Evolutionary conservation across 1,140 invertebrate species (phyloP), one percentile per base, ranked within the genome.

Genomic region (Aradophagus sp.): DNA sequence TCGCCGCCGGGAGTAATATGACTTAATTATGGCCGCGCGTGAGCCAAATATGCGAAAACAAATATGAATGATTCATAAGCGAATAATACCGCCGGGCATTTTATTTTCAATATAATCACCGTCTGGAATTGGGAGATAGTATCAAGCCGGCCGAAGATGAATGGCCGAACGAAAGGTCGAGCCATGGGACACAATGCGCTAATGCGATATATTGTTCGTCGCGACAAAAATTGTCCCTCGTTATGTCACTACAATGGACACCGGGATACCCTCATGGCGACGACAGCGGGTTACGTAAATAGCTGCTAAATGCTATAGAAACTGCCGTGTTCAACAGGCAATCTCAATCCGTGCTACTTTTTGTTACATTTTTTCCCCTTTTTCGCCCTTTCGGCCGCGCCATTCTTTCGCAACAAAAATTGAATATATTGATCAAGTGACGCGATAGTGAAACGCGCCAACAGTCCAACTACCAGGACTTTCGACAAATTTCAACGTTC

Each of bases 161-260:
- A 70, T 70, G 52, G 58, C n/a, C 55, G 45, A 58, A 63, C 48
- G 52, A 32, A 41, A 65, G 16, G 35, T 26, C 14, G 42, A 29
- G 38, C 56, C 4, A 32, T 41, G 48, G 53, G 42, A 70, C 50
- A 82, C 82, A 84, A 84, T 83, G 72, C 82, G 67, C 83, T 85
- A 85, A 85, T 85, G 83, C 81, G 78, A 77, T 81, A 78, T 75
- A 85, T 85, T 85, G 84, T 85, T 84, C 83, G 80, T 41, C 47
- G 36, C 45, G 42, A 71, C 69, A 85, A 85, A 85, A 85, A 85
- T 84, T 83, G 81, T 69, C 75, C 78, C 80, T 83, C 81, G 83
- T 84, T 85, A 85, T 65, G 55, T n/a, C 36, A 50, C 70, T 53
- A 84, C 81, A 82, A 81, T 83, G 66, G 75, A 68, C 67, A 61